Conservation (phyloP, 1,140 invertebrate species). For the Philaenus spumarius region DNA sequence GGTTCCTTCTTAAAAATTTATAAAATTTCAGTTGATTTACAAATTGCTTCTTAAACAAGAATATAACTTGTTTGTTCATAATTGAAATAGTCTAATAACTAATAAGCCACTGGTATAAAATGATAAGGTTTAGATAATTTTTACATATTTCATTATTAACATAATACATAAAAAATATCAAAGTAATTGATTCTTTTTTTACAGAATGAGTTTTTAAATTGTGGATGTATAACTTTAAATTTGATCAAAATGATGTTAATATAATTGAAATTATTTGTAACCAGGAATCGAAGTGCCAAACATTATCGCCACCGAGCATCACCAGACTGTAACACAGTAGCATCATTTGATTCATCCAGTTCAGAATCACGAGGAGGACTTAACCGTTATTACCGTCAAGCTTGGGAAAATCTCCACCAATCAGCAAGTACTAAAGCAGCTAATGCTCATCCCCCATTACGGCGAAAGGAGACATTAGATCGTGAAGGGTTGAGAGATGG, state of each 20-base stretch:
- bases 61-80: no score
- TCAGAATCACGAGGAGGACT: conserved; percentile 73
- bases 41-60: no score
- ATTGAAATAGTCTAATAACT: no score
- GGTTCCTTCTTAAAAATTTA: no score
- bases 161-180: no score
- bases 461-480: conserved; percentile 64
- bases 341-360: conserved; percentile 76
- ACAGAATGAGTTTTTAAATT: neutral
- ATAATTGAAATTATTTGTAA: neutral
- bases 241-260: neutral
- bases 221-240: neutral
- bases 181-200: no score
- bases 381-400: conserved; percentile 80
- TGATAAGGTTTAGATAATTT: no score
- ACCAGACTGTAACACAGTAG: conserved; percentile 81
- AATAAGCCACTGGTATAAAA: no score
- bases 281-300: conserved; percentile 69
- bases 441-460: conserved; percentile 41
- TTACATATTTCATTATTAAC: no score
- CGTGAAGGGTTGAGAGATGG: conserved; percentile 67
- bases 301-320: conserved; percentile 79
- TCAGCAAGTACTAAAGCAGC: conserved; percentile 54
- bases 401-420: conserved; percentile 88
- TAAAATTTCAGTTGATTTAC: no score